Base-by-base conservation (phyloP, 2,888 invertebrate species). In the Catonia carolina region DNA sequence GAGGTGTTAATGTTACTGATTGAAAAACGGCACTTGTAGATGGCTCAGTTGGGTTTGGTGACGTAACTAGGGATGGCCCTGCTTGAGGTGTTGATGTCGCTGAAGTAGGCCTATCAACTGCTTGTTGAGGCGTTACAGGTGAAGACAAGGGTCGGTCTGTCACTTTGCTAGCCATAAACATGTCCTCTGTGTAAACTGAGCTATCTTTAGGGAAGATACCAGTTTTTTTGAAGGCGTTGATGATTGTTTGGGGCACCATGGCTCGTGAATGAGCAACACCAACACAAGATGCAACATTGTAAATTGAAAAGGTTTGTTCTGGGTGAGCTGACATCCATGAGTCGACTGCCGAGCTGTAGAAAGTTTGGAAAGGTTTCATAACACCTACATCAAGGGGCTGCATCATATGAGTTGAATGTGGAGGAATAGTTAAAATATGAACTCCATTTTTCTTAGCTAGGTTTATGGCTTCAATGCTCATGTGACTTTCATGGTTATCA, bases 401-500 rank as follows among this genome's bases (percentile, higher is more conserved):
- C 15, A 61, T 20, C 31, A 37, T 55, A 17, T 53, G 23, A 14
- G 50, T 47, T 27, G 33, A 47, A 37, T 58, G 58, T 17, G 58
- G 58, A 33, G 58, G 58, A 22, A 58, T 49, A 12, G 58, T 58
- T 31, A 59, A 33, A 22, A 58, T 35, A 15, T 23, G 35, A 20
- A 59, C 31, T 5, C 57, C 57, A 48, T 58, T 58, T n/a, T 52
- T 39, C 31, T 58, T 58, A 18, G 22, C 49, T n/a, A 58, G 20
- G 22, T 50, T 22, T 14, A 58, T 47, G 12, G 49, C 49, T 35
- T 48, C 56, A 37, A 59, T 49, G 20, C 50, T 37, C 15, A 58
- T 15, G 37, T 58, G 58, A 27, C 64, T 63, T 52, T 70, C 67
- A 58, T 69, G 66, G 53, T 71, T 71, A 59, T 70, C 70, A 39